Evolutionary conservation across 2,797 vertebrate species (phyloP).

Genomic region (Bradypus variegatus): DNA sequence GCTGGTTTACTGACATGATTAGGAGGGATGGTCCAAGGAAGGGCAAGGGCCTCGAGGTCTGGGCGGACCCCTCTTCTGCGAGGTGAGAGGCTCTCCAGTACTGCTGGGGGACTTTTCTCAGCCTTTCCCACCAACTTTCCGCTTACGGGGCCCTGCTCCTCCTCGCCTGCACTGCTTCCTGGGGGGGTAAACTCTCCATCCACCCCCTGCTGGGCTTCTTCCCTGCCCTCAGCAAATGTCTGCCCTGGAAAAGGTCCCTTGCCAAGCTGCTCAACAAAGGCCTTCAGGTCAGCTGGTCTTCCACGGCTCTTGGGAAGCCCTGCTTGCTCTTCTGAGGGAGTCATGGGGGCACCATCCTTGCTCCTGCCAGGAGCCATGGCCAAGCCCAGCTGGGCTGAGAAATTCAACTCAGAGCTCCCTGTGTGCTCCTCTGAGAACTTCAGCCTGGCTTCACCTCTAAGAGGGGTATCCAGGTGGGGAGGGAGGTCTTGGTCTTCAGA

Average conservation of each 20-base stretch:
- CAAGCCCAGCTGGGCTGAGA: background rate
- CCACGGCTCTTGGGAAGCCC: background rate
- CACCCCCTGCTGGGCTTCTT: background rate
- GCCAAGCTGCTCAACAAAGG: background rate
- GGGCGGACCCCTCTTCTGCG: background rate
- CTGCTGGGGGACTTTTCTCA: constrained; percentile 39
- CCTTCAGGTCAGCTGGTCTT: background rate
- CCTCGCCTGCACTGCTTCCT: background rate
- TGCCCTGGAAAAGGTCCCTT: background rate
- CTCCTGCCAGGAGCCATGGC: accelerated
- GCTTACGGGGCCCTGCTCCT: background rate
- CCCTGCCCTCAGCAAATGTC: background rate
- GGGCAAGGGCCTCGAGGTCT: background rate
- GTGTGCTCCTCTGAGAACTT: accelerated
- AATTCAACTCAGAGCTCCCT: background rate
- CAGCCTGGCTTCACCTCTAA: background rate
- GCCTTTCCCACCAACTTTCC: background rate
- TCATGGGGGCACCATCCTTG: background rate
- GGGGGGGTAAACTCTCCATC: constrained; percentile 24
- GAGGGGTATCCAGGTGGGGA: background rate
- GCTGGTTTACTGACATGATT: background rate
- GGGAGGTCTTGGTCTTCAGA: constrained; percentile 43
- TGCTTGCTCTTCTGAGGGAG: constrained; percentile 25
- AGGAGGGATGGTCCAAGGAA: background rate
- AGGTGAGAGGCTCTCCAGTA: constrained; percentile 17